phyloP scores from a whole-genome alignment of 2,113 vertebrate species.

The Callithrix jacchus region DNA sequence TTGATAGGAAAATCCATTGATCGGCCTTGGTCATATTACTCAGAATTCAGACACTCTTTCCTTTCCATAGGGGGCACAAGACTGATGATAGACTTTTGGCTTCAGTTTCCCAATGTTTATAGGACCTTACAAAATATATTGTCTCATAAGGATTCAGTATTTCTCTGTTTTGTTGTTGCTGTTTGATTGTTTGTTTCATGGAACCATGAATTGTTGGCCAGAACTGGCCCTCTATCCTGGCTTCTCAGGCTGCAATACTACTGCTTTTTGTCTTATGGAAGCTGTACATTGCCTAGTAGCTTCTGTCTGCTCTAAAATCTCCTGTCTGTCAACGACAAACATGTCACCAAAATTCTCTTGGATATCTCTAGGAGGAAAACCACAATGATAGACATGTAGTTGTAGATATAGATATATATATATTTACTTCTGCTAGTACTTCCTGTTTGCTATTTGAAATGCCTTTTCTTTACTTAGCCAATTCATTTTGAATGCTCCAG shows the following conservation, averaged over 20 bases:
- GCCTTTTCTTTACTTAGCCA: not conserved
- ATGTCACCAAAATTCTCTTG: not conserved
- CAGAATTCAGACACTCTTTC: not conserved
- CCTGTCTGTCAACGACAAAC: not conserved
- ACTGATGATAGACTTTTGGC: not conserved
- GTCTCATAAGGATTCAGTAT: not conserved
- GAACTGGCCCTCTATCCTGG: not conserved
- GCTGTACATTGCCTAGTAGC: not conserved
- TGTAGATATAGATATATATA: too few relatives aligned
- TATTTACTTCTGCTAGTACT: not conserved
- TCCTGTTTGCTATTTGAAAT: not conserved
- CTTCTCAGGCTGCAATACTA: not conserved
- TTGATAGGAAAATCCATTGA: not conserved
- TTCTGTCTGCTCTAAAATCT: not conserved
- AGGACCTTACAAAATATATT: not conserved
- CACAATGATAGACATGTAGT: not conserved
- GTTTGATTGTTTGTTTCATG: not conserved
- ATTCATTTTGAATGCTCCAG: not conserved
- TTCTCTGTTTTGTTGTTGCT: not conserved
- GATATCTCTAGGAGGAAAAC: not conserved
- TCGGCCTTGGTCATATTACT: accelerated
- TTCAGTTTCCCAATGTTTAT: not conserved
- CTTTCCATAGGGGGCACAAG: not conserved
- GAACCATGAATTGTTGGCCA: too few relatives aligned
- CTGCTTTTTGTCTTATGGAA: not conserved